A percentile compares a stretch with the other conserved stretches of the same genome.
phyloP scores from a whole-genome alignment of 2,113 vertebrate species.

The Planiliza haematocheilus region DNA sequence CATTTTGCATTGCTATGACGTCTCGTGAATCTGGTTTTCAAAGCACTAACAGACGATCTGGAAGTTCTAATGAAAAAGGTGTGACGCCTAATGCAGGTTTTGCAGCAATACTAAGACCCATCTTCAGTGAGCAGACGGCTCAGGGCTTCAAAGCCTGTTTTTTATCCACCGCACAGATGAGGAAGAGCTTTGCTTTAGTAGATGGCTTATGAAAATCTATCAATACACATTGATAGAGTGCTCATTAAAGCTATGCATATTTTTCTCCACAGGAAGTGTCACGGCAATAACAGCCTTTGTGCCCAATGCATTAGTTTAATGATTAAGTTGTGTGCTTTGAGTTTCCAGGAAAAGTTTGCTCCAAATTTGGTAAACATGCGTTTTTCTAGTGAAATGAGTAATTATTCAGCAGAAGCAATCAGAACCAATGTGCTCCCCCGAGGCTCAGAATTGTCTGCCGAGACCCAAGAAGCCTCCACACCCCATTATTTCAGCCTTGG shows the following conservation, averaged over 20 bases:
- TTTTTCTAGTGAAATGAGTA: slow-evolving; percentile 10
- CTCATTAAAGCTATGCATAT: slow-evolving; percentile 40
- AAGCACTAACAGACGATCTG: slow-evolving; percentile 11
- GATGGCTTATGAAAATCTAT: slow-evolving; percentile 13
- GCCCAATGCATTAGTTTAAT: slow-evolving; percentile 21
- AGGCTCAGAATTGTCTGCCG: not conserved
- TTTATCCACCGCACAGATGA: slow-evolving; percentile 30
- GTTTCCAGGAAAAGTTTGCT: not conserved
- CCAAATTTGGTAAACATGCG: slow-evolving; percentile 22
- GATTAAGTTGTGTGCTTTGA: slow-evolving; percentile 5
- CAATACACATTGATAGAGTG: slow-evolving; percentile 4
- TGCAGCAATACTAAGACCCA: not conserved
- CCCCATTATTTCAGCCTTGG: slow-evolving; percentile 15
- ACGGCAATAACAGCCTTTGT: slow-evolving; percentile 5
- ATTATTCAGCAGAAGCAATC: slow-evolving; percentile 29
- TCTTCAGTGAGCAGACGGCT: slow-evolving; percentile 25
- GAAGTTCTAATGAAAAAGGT: slow-evolving; percentile 35
- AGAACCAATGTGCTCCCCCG: slow-evolving; percentile 7
- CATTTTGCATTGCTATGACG: slow-evolving; percentile 2
- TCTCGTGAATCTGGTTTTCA: slow-evolving; percentile 11
- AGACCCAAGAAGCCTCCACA: slow-evolving; percentile 11
- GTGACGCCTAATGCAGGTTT: slow-evolving; percentile 11
- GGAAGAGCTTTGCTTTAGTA: slow-evolving; percentile 17
- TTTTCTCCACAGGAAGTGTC: not conserved
- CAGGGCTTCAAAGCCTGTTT: slow-evolving; percentile 38